phyloP scores from a whole-genome alignment of 2,797 vertebrate genomes.

The Champsocephalus gunnari region DNA sequence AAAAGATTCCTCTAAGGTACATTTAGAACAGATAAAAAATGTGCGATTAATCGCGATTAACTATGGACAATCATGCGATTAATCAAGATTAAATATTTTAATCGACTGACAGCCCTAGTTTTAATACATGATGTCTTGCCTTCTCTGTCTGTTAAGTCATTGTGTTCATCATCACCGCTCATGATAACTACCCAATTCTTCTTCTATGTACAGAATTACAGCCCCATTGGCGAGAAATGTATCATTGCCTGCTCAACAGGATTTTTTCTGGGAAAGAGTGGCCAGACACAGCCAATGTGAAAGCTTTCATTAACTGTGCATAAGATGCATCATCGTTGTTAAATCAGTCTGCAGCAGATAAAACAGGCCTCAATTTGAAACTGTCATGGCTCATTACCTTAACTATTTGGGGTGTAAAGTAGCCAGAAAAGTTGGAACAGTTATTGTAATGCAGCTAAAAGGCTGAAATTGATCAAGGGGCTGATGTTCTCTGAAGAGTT shows the following conservation, averaged over 20 bases:
- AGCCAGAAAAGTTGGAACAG: slow-evolving; percentile 20
- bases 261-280: slow-evolving; percentile 18
- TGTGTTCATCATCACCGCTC: neutral
- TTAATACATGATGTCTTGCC: slow-evolving; percentile 9
- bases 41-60: no score
- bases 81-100: no score
- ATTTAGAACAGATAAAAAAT: no score
- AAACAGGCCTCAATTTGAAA: slow-evolving; percentile 29
- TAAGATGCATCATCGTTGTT: slow-evolving; percentile 17
- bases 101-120: no score
- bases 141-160: neutral
- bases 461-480: slow-evolving; percentile 20
- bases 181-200: slow-evolving; percentile 3
- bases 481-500: slow-evolving; percentile 43
- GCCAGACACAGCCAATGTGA: slow-evolving; percentile 27
- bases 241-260: slow-evolving; percentile 30
- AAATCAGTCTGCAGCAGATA: slow-evolving; percentile 22
- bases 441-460: slow-evolving; percentile 25
- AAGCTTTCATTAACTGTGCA: slow-evolving; percentile 21
- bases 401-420: slow-evolving; percentile 17
- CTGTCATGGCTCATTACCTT: slow-evolving; percentile 35
- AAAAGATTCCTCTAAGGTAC: no score
- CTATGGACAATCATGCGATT: no score
- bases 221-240: slow-evolving; percentile 20
- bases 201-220: slow-evolving; percentile 11